Evolutionary conservation across 2,888 invertebrate genomes (phyloP).

Genomic region (Cloeon dipterum): DNA sequence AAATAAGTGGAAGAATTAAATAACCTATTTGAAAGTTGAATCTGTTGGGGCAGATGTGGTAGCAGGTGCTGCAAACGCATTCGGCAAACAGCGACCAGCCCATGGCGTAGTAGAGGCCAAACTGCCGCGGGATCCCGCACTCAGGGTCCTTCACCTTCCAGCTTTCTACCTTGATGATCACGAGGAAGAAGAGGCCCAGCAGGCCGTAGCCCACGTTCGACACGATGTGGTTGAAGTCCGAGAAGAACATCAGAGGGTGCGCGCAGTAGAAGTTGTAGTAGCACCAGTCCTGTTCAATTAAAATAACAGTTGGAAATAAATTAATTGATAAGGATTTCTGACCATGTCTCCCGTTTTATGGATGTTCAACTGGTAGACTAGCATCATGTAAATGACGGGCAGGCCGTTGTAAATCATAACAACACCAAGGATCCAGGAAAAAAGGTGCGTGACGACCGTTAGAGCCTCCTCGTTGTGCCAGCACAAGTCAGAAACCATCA

Average conservation of each 20-base stretch:
- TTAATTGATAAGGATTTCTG: too few relatives aligned
- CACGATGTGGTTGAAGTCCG: slow-evolving; percentile 71
- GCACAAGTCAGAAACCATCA: too few relatives aligned
- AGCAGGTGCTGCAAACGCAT: slow-evolving; percentile 64
- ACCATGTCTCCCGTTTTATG: too few relatives aligned
- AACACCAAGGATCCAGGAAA: too few relatives aligned
- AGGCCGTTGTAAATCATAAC: too few relatives aligned
- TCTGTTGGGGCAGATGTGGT: slow-evolving; percentile 74
- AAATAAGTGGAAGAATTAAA: too few relatives aligned
- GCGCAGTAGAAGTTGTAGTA: slow-evolving; percentile 80
- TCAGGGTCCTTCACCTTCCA: slow-evolving; percentile 38
- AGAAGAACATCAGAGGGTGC: slow-evolving; percentile 49
- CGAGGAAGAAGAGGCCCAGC: slow-evolving; percentile 57
- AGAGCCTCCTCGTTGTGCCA: too few relatives aligned
- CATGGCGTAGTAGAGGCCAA: slow-evolving; percentile 69
- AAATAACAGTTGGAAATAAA: too few relatives aligned
- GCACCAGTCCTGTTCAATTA: slow-evolving; percentile 72
- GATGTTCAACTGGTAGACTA: too few relatives aligned
- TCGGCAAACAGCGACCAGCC: slow-evolving; percentile 68
- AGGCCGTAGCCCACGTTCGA: slow-evolving; percentile 64
- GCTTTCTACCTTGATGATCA: too few relatives aligned
- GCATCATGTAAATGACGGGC: too few relatives aligned
- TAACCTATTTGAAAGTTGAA: slow-evolving; percentile 80
- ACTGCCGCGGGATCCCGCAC: slow-evolving; percentile 51
- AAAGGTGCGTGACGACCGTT: too few relatives aligned